Evolutionary conservation across 2,797 vertebrate genomes (phyloP).

Genomic region (Pampus argenteus): DNA sequence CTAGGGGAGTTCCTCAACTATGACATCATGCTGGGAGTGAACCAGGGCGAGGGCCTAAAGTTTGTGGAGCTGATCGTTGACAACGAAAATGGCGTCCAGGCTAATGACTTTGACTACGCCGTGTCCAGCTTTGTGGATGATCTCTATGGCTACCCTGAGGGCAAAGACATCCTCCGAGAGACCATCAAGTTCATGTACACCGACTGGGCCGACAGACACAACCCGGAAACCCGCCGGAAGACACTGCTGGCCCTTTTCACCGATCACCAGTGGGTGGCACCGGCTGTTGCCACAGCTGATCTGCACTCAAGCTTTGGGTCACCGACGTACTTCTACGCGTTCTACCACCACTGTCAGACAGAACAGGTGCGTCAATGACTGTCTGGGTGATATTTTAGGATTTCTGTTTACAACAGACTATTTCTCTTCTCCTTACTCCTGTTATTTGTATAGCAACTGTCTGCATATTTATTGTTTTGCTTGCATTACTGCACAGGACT

Average conservation of each 20-base stretch:
- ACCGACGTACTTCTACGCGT: slow-evolving; percentile 98
- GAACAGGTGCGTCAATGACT: slow-evolving; percentile 85
- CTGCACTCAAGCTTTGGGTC: slow-evolving; percentile 99
- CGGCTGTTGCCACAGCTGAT: slow-evolving; percentile 97
- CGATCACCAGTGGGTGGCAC: slow-evolving; percentile 99
- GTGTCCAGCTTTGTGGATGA: slow-evolving; percentile 99
- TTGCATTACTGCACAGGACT: neutral
- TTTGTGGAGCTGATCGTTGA: slow-evolving; percentile 99
- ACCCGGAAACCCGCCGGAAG: slow-evolving; percentile 97
- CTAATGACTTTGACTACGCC: slow-evolving; percentile 98
- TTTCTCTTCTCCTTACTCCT: neutral
- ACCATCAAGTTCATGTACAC: slow-evolving; percentile 99
- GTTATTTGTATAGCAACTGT: neutral
- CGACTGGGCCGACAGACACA: slow-evolving; percentile 98
- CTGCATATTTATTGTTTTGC: neutral
- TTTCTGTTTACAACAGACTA: neutral
- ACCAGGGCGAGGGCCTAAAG: slow-evolving; percentile 98
- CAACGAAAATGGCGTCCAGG: slow-evolving; percentile 97
- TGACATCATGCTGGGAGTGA: slow-evolving; percentile 98
- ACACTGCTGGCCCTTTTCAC: slow-evolving; percentile 97
- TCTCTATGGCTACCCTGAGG: slow-evolving; percentile 97
- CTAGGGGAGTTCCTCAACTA: slow-evolving; percentile 97
- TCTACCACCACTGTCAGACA: slow-evolving; percentile 99
- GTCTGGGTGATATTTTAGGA: neutral
- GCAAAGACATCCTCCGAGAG: slow-evolving; percentile 97